These are phyloP conservation scores for Drosophila paulistorum DNA, from an alignment of 1,140 invertebrate species.

Conservation along the genomic window DNA sequence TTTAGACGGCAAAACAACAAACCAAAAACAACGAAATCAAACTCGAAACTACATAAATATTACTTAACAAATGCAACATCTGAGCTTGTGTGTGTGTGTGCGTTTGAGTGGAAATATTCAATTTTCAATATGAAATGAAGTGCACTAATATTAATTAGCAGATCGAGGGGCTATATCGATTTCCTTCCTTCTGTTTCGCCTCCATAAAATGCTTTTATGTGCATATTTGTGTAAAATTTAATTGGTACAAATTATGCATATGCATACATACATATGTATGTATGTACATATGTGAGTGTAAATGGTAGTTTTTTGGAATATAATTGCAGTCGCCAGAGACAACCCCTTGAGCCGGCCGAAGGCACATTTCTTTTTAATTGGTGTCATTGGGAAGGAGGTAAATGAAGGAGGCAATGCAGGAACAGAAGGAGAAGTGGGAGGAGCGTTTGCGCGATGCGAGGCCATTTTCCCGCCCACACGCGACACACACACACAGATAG, in stretches of 20 bases:
- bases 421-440: not conserved
- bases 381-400: conserved; percentile 23
- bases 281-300: conserved; percentile 20
- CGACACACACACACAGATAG: conserved; percentile 14
- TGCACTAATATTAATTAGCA: conserved; percentile 51
- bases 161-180: conserved; percentile 18
- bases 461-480: conserved; percentile 41
- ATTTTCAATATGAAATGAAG: conserved; percentile 48
- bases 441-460: conserved; percentile 11
- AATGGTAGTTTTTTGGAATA: conserved; percentile 37
- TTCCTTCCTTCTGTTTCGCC: conserved; percentile 22
- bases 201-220: conserved; percentile 17
- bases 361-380: conserved; percentile 65
- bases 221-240: conserved; percentile 65
- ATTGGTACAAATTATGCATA: conserved; percentile 76
- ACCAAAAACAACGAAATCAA: not conserved
- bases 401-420: not conserved
- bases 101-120: conserved; percentile 43
- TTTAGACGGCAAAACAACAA: not conserved
- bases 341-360: conserved; percentile 33
- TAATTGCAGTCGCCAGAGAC: conserved; percentile 61
- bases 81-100: conserved; percentile 20
- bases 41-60: not conserved
- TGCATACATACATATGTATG: not conserved
- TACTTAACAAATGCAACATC: conserved; percentile 13